phyloP scores from a whole-genome alignment of 2,888 invertebrate species.

The Tethea ocularis region DNA sequence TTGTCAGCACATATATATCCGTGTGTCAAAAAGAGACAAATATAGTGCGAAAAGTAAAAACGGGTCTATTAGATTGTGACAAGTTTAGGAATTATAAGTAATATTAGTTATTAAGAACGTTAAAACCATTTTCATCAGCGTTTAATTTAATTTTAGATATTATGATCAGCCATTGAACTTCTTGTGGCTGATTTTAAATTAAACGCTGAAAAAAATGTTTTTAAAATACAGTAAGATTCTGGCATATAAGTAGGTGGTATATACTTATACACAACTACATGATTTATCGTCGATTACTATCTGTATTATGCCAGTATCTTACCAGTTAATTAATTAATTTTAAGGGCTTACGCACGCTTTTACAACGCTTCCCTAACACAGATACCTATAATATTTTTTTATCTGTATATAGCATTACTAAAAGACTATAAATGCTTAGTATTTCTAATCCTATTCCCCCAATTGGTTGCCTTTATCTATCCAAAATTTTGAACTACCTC shows the following conservation, averaged over 20 bases:
- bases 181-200: background rate
- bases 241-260: background rate
- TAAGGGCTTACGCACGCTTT: constrained; percentile 64
- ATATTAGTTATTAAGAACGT: no score
- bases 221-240: constrained; percentile 4
- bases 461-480: constrained; percentile 37
- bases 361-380: constrained; percentile 46
- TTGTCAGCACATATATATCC: no score
- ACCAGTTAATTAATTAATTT: constrained; percentile 11
- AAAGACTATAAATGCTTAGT: no score
- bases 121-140: no score
- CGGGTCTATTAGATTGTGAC: no score
- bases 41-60: no score
- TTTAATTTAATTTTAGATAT: background rate
- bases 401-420: no score
- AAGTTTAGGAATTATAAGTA: no score
- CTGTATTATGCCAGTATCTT: constrained; percentile 12
- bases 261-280: no score
- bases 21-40: no score
- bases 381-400: constrained; percentile 5
- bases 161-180: background rate
- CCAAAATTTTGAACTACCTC: constrained; percentile 16
- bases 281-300: no score
- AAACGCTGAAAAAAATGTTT: background rate
- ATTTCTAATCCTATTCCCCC: constrained; percentile 17